Evolutionary conservation across 2,888 invertebrate species (phyloP).

Genomic region (Orthosia gothica): DNA sequence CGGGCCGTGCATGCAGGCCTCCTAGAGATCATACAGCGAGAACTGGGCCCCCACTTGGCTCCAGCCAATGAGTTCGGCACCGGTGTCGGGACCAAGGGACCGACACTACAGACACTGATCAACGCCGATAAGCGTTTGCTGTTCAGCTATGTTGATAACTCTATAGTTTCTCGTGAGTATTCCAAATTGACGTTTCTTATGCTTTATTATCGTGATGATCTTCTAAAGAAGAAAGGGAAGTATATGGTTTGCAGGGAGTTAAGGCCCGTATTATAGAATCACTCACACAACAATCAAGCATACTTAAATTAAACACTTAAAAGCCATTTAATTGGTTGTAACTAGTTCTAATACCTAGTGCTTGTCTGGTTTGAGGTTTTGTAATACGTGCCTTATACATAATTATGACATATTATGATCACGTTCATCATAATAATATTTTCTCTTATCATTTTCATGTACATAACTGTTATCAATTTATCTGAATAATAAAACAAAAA

Average conservation of each 20-base stretch:
- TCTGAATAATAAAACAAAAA: not conserved
- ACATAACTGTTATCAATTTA: no score
- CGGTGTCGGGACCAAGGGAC: conserved; percentile 83
- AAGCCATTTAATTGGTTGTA: not conserved
- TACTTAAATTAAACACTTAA: not conserved
- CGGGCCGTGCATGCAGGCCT: conserved; percentile 90
- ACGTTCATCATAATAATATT: not conserved
- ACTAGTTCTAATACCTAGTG: not conserved
- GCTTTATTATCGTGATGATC: not conserved
- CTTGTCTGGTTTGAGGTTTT: not conserved
- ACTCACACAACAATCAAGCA: not conserved
- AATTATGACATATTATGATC: not conserved
- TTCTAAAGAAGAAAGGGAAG: not conserved
- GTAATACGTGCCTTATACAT: not conserved
- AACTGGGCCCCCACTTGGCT: conserved; percentile 91
- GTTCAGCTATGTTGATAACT: conserved; percentile 91
- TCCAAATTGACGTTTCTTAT: not conserved
- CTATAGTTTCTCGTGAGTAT: conserved; percentile 82
- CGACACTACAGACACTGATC: conserved; percentile 88
- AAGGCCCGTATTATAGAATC: not conserved
- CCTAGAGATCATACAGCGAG: conserved; percentile 89
- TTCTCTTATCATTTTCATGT: not conserved
- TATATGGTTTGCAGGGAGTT: not conserved
- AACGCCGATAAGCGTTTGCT: conserved; percentile 87
- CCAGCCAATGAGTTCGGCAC: conserved; percentile 84